A percentile compares a stretch with the other conserved stretches of the same genome.
Evolutionary conservation across 1,140 invertebrate species (phyloP).

Genomic region (Hesperophylax magnus): DNA sequence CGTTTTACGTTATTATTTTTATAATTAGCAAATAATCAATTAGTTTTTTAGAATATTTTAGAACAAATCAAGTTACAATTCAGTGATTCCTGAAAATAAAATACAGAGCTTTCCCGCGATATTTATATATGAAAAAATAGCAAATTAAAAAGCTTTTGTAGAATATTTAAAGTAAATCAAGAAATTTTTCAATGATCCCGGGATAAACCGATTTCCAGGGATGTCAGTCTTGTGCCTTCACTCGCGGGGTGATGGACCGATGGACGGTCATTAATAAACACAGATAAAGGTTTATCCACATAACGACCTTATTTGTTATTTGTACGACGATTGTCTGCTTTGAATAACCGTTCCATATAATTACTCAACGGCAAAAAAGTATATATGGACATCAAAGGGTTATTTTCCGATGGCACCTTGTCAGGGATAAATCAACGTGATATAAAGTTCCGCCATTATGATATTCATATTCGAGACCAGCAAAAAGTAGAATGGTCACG

Average conservation of each 20-base stretch:
- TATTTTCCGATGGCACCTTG: slow-evolving; percentile 9
- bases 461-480: not conserved
- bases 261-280: slow-evolving; percentile 44
- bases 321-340: slow-evolving; percentile 35
- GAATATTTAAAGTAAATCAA: too few relatives aligned
- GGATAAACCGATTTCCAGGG: not conserved
- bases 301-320: slow-evolving; percentile 21
- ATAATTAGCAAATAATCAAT: too few relatives aligned
- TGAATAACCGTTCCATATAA: slow-evolving; percentile 37
- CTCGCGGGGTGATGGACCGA: slow-evolving; percentile 16
- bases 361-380: slow-evolving; percentile 33
- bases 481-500: too few relatives aligned
- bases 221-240: not conserved
- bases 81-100: too few relatives aligned
- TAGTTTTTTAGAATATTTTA: too few relatives aligned
- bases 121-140: too few relatives aligned
- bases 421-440: not conserved
- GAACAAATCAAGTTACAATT: too few relatives aligned
- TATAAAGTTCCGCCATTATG: too few relatives aligned
- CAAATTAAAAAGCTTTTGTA: too few relatives aligned
- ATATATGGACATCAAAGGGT: not conserved
- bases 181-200: not conserved
- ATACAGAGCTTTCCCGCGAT: too few relatives aligned
- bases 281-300: slow-evolving; percentile 45
- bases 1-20: too few relatives aligned